Evolutionary conservation across 2,797 vertebrate genomes (phyloP), one percentile per base, ranked within the genome.

Genomic region (Todus mexicanus): DNA sequence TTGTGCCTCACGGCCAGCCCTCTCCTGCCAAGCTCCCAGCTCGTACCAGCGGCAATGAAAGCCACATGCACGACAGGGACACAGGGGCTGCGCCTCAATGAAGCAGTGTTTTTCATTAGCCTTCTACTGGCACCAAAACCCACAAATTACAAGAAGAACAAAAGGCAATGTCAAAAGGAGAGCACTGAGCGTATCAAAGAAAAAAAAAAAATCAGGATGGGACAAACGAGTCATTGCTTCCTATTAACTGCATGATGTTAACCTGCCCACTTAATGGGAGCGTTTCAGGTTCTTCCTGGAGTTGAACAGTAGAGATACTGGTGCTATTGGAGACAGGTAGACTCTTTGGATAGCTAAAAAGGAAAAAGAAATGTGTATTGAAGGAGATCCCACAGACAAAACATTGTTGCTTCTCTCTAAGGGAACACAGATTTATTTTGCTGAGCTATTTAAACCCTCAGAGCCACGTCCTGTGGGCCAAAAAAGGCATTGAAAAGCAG

Each of bases 121-220:
- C 6, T 68, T 82, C 71, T 64, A 42, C 78, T 90, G 90, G 80
- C 83, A 92, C 66, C 80, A 88, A 81, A 91, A 61, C 0, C 83
- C 85, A 90, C 93, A 94, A 84, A 86, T 65, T 90, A 43, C 59
- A 81, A 42, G 10, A n/a, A 71, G 70, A 94, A 92, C 86, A 94
- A 96, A 96, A 94, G 76, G 73, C 87, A 47, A 7, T 75, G 85
- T 80, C 92, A 93, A 88, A 92, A 94, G 64, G 68, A 83, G 35
- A 93, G 15, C 8, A 31, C 20, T 69, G 59, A 88, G 59, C 5
- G 0, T 83, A 93, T 88, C 5, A 63, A 65, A 86, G 43, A 29
- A 60, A 56, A 64, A 72, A 23, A 53, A 19, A 53, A 12, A 12
- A 29, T 12, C 5, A 43, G 40, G 66, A 83, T 45, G 19, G 71